A percentile compares a stretch with the other conserved stretches of the same genome.
phyloP scores from a whole-genome alignment of 2,797 vertebrate genomes.

The Rhadinocentrus ornatus region DNA sequence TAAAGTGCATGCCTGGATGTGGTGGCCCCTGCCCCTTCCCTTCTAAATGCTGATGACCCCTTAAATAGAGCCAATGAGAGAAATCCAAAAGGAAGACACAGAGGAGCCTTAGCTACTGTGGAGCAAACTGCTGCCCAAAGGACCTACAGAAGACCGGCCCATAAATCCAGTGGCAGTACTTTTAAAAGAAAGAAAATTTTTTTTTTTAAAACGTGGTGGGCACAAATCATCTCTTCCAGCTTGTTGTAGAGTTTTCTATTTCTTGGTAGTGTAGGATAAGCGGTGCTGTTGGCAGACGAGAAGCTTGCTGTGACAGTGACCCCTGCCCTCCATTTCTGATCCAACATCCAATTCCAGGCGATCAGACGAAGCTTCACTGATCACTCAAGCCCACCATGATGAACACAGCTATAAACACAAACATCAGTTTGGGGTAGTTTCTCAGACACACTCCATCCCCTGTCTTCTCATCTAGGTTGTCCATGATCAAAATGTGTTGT shows the following conservation, averaged over 20 bases:
- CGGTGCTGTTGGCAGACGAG: conserved; percentile 46
- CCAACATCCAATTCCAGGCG: conserved; percentile 38
- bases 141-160: conserved; percentile 68
- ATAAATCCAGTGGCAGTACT: conserved; percentile 82
- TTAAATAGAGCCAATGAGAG: conserved; percentile 61
- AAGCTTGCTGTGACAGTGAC: conserved; percentile 46
- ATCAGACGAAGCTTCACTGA: conserved; percentile 50
- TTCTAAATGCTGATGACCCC: conserved; percentile 47
- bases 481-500: conserved; percentile 62
- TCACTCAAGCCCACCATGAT: conserved; percentile 40
- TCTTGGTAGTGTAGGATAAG: conserved; percentile 59
- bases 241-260: conserved; percentile 64
- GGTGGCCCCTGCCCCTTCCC: conserved; percentile 20
- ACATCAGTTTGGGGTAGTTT: conserved; percentile 50
- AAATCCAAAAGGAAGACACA: conserved; percentile 52
- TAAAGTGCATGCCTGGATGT: conserved; percentile 84
- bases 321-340: conserved; percentile 45
- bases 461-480: conserved; percentile 44
- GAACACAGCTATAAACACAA: conserved; percentile 47
- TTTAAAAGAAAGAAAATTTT: conserved; percentile 63
- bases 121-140: conserved; percentile 58
- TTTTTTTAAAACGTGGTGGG: conserved; percentile 68
- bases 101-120: conserved; percentile 54
- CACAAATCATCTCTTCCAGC: conserved; percentile 72
- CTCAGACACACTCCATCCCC: conserved; percentile 28